Percentiles rank a stretch among this genome's conserved stretches.
Conservation (phyloP, 2,797 vertebrate species). For the Acanthiza pusilla region DNA sequence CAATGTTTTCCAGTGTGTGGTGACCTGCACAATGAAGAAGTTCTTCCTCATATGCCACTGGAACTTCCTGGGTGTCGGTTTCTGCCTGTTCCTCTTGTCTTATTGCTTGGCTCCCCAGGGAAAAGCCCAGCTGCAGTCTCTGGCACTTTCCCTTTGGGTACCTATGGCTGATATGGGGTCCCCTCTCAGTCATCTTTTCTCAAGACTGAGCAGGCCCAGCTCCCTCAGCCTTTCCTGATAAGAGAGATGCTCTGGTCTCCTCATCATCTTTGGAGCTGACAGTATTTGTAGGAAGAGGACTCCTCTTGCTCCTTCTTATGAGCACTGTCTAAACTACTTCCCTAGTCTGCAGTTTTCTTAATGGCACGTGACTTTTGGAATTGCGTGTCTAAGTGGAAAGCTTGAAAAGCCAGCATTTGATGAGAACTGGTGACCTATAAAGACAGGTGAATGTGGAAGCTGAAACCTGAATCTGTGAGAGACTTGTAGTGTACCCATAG, state of each 20-base stretch:
- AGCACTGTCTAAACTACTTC: neutral
- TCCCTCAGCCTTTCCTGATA: neutral
- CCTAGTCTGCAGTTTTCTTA: neutral
- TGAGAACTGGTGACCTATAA: neutral
- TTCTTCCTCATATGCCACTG: neutral
- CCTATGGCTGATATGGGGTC: neutral
- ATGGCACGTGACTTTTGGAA: fast-evolving
- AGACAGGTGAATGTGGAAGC: neutral
- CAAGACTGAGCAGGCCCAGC: neutral
- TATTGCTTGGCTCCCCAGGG: neutral
- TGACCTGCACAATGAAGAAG: neutral
- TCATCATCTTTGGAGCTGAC: neutral
- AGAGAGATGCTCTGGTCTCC: neutral
- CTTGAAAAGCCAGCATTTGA: fast-evolving
- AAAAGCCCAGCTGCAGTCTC: neutral
- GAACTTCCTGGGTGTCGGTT: neutral
- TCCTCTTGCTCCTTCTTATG: neutral
- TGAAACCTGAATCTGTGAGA: neutral
- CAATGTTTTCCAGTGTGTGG: neutral
- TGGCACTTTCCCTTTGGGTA: neutral
- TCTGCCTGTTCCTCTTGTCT: neutral
- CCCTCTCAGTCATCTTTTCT: neutral
- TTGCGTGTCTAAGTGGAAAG: neutral
- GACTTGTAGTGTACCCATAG: fast-evolving
- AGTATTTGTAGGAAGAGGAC: neutral